Base-by-base conservation (phyloP, 2,113 vertebrate genomes). In the Notechis scutatus region DNA sequence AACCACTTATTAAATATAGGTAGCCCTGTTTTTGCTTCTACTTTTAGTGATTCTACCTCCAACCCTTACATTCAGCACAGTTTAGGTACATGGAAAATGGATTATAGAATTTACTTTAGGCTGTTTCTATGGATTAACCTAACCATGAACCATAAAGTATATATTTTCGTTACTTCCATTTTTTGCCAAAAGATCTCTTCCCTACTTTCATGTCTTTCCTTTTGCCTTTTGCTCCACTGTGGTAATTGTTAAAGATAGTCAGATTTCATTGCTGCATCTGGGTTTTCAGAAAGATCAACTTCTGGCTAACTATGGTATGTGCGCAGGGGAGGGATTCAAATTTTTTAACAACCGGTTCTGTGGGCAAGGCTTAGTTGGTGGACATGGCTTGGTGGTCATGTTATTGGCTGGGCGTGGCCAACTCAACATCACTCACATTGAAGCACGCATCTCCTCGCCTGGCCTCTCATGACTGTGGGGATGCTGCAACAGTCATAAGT, bases 231-330 rank as follows among this genome's bases (percentile, higher is more conserved):
- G 54, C 29, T 24, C 74, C 91, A 42, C 57, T 96, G 92, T 91
- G 93, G 93, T 95, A 94, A 52, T 92, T 57, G 64, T 29, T 93
- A 42, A 45, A 95, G 94, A 15, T 94, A 92, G 39, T 29, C n/a
- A 74, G 42, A 95, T 90, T n/a, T 87, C 95, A 95, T 94, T 87
- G 93, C 96, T 95, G 95, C 64, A 96, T 96, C 85, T 96, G 55
- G 34, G 5, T 90, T 92, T 57, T 90, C 24, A 95, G 93, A 91
- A 94, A 94, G 95, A 94, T 95, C 89, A 94, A 94, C 24, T 93
- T 69, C 10, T 57, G 93, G 91, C 24, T 47, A 59, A 24, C 92
- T 87, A n/a, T 89, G 52, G 64, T 52, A 91, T 86, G 14, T 61
- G 86, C 69, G 42, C 47, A 47, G 47, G 47, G 47, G 7, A 8